These are phyloP conservation scores for Cyclopterus lumpus DNA, from an alignment of 2,797 vertebrate genomes.

Conservation along the genomic window DNA sequence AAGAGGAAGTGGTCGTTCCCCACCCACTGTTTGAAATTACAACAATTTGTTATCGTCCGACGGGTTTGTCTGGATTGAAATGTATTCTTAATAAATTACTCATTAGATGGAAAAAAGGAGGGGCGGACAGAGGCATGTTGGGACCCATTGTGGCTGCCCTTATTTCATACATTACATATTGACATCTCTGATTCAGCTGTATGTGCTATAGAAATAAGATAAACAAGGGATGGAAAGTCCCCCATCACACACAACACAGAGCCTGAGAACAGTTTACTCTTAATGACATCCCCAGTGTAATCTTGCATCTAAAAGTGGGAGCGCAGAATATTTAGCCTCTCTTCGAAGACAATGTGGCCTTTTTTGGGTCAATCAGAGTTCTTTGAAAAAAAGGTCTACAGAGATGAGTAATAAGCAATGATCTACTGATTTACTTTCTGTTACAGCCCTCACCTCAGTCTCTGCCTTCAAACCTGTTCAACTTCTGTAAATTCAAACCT, in stretches of 20 bases:
- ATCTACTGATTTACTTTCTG: conserved; percentile 8
- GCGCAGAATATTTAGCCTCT: conserved; percentile 19
- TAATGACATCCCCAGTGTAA: conserved; percentile 69
- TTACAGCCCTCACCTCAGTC: background rate
- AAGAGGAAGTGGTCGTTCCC: conserved; percentile 47
- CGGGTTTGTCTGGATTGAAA: conserved; percentile 5
- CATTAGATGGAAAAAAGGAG: background rate
- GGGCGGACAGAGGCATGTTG: background rate
- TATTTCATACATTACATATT: background rate
- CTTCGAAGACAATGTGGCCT: conserved; percentile 34
- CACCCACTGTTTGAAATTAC: conserved; percentile 3
- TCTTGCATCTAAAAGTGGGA: conserved; percentile 63
- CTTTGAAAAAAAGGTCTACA: conserved; percentile 12
- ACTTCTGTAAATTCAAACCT: conserved; percentile 47
- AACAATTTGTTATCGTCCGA: conserved; percentile 17
- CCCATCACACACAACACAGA: conserved; percentile 44
- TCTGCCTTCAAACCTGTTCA: conserved; percentile 3
- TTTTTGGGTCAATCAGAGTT: conserved; percentile 41
- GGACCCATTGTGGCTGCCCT: background rate
- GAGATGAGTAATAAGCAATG: conserved; percentile 14
- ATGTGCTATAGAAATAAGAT: conserved; percentile 19
- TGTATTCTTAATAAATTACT: background rate
- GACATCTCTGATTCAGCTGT: conserved; percentile 14
- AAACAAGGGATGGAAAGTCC: conserved; percentile 63
- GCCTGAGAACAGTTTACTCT: conserved; percentile 67